A percentile compares a stretch with the other conserved stretches of the same genome.
phyloP scores from a whole-genome alignment of 2,888 invertebrate species.

The Philonicus albiceps region DNA sequence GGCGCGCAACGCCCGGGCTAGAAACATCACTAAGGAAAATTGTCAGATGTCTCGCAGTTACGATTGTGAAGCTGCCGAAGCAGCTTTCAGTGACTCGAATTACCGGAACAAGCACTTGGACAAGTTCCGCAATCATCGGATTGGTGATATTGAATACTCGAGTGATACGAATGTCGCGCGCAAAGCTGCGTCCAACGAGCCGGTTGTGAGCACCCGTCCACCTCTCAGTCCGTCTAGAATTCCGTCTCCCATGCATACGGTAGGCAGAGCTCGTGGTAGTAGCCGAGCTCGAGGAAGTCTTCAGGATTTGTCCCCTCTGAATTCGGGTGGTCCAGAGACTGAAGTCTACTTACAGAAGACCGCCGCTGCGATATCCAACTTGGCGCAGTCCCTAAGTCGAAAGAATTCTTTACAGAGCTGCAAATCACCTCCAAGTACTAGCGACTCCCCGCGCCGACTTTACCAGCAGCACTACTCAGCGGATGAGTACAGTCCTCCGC shows the following conservation, averaged over 20 bases:
- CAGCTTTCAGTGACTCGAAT: slow-evolving; percentile 55
- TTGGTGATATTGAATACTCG: slow-evolving; percentile 60
- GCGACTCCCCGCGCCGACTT: slow-evolving; percentile 47
- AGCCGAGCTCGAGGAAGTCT: slow-evolving; percentile 59
- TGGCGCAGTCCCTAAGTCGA: slow-evolving; percentile 59
- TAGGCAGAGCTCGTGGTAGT: slow-evolving; percentile 65
- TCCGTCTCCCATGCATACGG: slow-evolving; percentile 78
- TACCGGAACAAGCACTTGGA: slow-evolving; percentile 57
- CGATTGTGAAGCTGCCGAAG: slow-evolving; percentile 57
- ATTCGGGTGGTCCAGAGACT: slow-evolving; percentile 54
- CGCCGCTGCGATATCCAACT: slow-evolving; percentile 58
- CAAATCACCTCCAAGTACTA: slow-evolving; percentile 42
- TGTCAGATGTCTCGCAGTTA: slow-evolving; percentile 61
- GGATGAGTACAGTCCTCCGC: slow-evolving; percentile 59
- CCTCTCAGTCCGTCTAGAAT: slow-evolving; percentile 73
- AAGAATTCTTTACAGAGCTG: slow-evolving; percentile 61
- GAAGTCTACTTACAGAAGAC: slow-evolving; percentile 69
- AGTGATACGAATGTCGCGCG: slow-evolving; percentile 56
- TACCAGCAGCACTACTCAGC: slow-evolving; percentile 54
- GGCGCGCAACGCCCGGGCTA: slow-evolving; percentile 68
- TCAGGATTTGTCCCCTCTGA: slow-evolving; percentile 51
- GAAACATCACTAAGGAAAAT: slow-evolving; percentile 53
- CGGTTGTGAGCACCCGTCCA: slow-evolving; percentile 51
- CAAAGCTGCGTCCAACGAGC: neutral
- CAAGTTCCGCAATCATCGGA: slow-evolving; percentile 55